Evolutionary conservation across 2,113 vertebrate species (phyloP), one percentile per base, ranked within the genome.

Genomic region (rat (Rattus norvegicus)): DNA sequence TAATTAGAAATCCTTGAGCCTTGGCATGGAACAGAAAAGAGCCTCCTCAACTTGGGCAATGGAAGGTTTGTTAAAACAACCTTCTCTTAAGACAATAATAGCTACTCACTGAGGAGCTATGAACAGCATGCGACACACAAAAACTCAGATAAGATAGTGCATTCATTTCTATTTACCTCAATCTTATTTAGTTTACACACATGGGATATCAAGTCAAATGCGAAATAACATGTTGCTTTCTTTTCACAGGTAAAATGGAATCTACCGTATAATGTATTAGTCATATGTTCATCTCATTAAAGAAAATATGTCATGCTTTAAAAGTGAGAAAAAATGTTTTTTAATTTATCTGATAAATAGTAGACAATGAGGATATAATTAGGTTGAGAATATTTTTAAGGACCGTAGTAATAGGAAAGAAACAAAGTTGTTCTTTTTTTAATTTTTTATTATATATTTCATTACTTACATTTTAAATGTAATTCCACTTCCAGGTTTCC

Each of bases 191-290:
- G 49, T 5, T 86, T 89, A 56, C 12, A 92, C 0, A 28, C 24
- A 56, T 28, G 7, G 14, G 72, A 89, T 69, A 30, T 83, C 85
- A 75, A 19, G 11, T 88, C 33, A 92, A 93, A 93, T 76, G 52
- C 63, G 70, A 95, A 39, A 56, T 90, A 79, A 79, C 90, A 2
- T 80, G 3, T 63, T 94, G 0, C 80, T 85, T 95, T 80, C 7
- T 67, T 92, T 90, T 86, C 4, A 61, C 2, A 93, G 30, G 75
- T 92, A 83, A 89, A 93, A 92, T 92, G 16, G 93, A 75, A 67
- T 91, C 39, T 80, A 93, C 6, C 10, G 43, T 70, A 69, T 73
- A 83, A 13, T 4, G 70, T 76, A 59, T 72, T 77, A 77, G 49
- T 61, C 26, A 85, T 47, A 88, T 24, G 16, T 72, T 69, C 52